Evolutionary conservation across 2,888 invertebrate genomes (phyloP), one percentile per base, ranked within the genome.

Genomic region (Andrena trimmerana): DNA sequence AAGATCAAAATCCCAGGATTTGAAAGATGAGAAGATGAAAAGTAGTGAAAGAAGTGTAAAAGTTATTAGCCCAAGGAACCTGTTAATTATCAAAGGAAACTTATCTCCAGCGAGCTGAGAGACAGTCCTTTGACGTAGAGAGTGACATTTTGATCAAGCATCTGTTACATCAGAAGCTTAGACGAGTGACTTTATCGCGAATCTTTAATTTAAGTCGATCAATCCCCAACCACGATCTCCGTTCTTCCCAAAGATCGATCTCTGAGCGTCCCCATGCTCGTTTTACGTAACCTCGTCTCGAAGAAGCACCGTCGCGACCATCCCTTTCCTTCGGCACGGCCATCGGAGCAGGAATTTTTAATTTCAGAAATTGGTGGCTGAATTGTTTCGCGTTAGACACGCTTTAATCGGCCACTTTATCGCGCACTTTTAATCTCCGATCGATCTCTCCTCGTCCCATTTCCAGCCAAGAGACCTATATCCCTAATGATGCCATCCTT

Each of bases 131-230:
- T 31, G 65, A 50, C 66, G 59, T 13, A 16, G 42, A 59, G 65
- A 60, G 78, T 70, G 78, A 80, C 78, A 78, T 31, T 60, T 70
- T 78, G 60, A 79, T 69, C 65, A 79, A 78, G 50, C n/a, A 62
- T 79, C 36, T 77, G 62, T 36, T 57, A 29, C 36, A 24, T 57
- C 24, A 20, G 36, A 62, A 31, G 31, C 52, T 57, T 81, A 81
- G 69, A 81, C 75, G 72, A 63, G 67, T 74, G 66, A 78, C 79
- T 87, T 90, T 86, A 91, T 91, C 90, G 85, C 54, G 73, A 81
- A 89, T 90, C 91, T 89, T 90, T 88, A 87, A 89, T 91, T 91
- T 90, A 79, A 75, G 71, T 77, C 87, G 87, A 89, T 89, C 85
- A 81, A 88, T 84, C 85, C 82, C 57, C 72, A 62, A 16, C 57